Evolutionary conservation across 2,888 invertebrate genomes (phyloP), one percentile per base, ranked within the genome.

Genomic region (Meghimatium bilineatum): DNA sequence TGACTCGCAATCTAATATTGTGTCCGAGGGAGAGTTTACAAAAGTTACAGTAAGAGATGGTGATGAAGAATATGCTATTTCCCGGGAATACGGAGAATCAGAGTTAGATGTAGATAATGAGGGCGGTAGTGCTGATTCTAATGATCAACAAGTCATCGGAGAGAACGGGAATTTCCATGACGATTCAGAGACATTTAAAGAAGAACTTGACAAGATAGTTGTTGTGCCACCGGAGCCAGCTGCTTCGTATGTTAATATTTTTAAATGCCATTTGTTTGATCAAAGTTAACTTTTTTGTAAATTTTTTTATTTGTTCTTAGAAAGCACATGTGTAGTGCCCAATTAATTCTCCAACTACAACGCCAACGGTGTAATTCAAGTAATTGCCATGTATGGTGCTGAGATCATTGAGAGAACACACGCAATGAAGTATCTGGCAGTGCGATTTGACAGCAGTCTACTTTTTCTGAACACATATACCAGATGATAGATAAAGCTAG

Each of bases 121-220:
- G 8, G 72, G 38, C 12, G 72, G 44, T 1, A 17, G 44, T 44
- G 66, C 63, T 32, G 76, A 72, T 20, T 72, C 74, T 23, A 79
- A 84, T 75, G 44, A 44, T 5, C 44, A 44, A 44, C 44, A 44
- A 44, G 87, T 78, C 14, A 32, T 32, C 1, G 77, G 44, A 3
- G 83, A 83, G 5, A 87, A 85, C 67, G 56, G 20, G 6, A 85
- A 87, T 49, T 83, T 88, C 32, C 86, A 80, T n/a, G 85, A 85
- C 44, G 87, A 83, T 83, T 84, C 84, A 26, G 88, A 90, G 78
- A 90, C 90, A 10, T 85, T 92, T 79, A 92, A 91, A 86, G 89
- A 91, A 60, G 93, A 92, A 82, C 88, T 93, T 23, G 91, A 89
- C 5, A 91, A 90, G 85, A 92, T 93, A 69, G 85, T 89, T 52